Evolutionary conservation across 2,888 invertebrate species (phyloP), one percentile per base, ranked within the genome.

Genomic region (Hipparchia sbordonii): DNA sequence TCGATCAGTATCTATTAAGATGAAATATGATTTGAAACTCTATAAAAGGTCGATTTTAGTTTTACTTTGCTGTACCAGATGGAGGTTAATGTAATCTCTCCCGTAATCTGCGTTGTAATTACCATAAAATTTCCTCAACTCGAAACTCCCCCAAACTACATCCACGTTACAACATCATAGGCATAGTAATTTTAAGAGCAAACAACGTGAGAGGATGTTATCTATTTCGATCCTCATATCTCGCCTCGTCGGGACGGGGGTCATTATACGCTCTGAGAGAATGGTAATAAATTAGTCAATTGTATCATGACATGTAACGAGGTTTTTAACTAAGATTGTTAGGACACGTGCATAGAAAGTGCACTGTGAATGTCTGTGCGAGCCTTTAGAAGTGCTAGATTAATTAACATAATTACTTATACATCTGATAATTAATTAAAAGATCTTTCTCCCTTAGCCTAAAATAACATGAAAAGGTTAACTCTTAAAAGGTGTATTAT

Each of bases 171-270:
- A 52, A 12, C 54, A 67, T 67, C 56, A 46, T 39, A 56, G 66
- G 39, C 39, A 39, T 39, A 39, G 39, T 13, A 46, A 13, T 68
- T 10, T 48, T 60, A 52, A 52, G 68, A 71, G 72, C 68, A 51
- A 33, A 12, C 72, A 72, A 54, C 65, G 51, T 66, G 39, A 71
- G 72, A 70, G 80, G 85, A 86, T 85, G 81, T 84, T 80, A 78
- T 81, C 80, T 81, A 82, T 80, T 80, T 79, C 72, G 70, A 78
- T 79, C 80, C 73, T 67, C 72, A 48, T 74, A 68, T 72, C 51
- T 75, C 76, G 73, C 75, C 76, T 76, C 68, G 68, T 76, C 68
- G 71, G 33, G 48, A 71, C 72, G 60, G 75, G 75, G 72, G 70
- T 70, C 68, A 69, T 75, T 74, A 71, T 61, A 73, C 67, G 63